A percentile compares a stretch with the other conserved stretches of the same genome.
These are phyloP conservation scores for Rousettus leschenaultii DNA, from an alignment of 2,113 vertebrate genomes.

Conservation along the genomic window DNA sequence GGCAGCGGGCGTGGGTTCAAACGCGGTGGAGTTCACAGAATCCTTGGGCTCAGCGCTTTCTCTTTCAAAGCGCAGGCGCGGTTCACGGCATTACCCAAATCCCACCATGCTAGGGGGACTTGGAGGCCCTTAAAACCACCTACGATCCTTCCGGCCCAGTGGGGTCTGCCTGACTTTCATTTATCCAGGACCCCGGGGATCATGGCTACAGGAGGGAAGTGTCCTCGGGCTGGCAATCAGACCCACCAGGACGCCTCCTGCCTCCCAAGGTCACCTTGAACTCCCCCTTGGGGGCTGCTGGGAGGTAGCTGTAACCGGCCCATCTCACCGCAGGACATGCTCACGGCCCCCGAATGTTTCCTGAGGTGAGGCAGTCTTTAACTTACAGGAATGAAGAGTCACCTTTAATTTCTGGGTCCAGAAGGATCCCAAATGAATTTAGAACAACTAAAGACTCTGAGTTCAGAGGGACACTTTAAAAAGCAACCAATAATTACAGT, in stretches of 20 bases:
- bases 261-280: not conserved
- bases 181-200: not conserved
- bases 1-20: not conserved
- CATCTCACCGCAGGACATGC: not conserved
- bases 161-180: not conserved
- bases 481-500: constrained; percentile 70
- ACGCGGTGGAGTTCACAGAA: not conserved
- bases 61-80: not conserved
- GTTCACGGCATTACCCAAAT: not conserved
- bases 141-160: fast-evolving
- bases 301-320: not conserved
- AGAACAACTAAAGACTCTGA: constrained; percentile 49
- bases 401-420: constrained; percentile 49
- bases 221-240: not conserved
- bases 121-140: not conserved
- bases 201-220: too few species aligned
- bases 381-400: constrained; percentile 61
- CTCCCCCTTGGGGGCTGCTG: not conserved
- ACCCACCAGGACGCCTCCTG: not conserved
- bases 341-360: not conserved
- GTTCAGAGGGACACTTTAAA: constrained; percentile 61
- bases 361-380: not conserved
- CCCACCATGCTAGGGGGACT: not conserved
- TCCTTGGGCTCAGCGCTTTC: not conserved
- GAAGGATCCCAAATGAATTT: constrained; percentile 45